Percentiles rank a stretch among this genome's conserved stretches.
Conservation (phyloP, 1,140 invertebrate species). For the Trichoplusia ni region DNA sequence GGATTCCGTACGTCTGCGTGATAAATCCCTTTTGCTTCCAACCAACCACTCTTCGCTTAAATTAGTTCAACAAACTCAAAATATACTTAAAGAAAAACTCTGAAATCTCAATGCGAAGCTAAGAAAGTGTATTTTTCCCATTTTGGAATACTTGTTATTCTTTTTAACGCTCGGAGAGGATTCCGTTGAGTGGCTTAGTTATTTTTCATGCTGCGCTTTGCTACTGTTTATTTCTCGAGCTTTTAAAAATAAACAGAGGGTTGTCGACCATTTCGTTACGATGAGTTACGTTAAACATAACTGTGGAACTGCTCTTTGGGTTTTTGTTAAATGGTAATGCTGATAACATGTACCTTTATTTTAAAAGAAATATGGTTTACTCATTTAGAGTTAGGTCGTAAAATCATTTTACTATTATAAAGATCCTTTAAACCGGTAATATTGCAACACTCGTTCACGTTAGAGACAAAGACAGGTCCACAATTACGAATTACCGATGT, state of each 20-base stretch:
- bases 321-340: neutral
- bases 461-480: too few species aligned
- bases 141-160: slow-evolving; percentile 22
- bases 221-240: slow-evolving; percentile 12
- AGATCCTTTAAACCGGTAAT: too few species aligned
- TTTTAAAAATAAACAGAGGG: slow-evolving; percentile 15
- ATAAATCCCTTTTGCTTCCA: neutral
- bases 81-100: neutral
- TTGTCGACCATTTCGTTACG: slow-evolving; percentile 3
- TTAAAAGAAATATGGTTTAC: too few species aligned
- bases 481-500: too few species aligned
- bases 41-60: too few species aligned
- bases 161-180: slow-evolving; percentile 5
- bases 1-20: too few species aligned
- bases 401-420: too few species aligned
- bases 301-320: neutral
- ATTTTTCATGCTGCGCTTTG: slow-evolving; percentile 14
- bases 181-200: slow-evolving; percentile 30
- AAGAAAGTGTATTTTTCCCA: slow-evolving; percentile 25
- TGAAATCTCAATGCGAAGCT: slow-evolving; percentile 2
- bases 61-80: neutral
- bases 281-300: neutral
- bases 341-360: too few species aligned
- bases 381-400: too few species aligned
- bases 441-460: too few species aligned